phyloP scores from a whole-genome alignment of 2,888 invertebrate genomes.

The Pheosia tremula region DNA sequence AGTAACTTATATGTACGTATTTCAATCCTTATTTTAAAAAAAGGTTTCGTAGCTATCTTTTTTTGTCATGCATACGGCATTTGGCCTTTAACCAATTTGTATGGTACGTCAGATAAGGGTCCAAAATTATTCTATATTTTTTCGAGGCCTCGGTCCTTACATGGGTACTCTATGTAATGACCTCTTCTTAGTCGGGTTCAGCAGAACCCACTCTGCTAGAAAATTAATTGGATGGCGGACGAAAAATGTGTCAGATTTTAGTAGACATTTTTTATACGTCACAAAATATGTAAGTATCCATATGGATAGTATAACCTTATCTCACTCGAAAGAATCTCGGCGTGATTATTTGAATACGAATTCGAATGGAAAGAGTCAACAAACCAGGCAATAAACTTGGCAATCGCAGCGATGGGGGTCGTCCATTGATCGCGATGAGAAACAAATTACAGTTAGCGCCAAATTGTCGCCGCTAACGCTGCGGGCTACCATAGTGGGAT shows the following conservation, averaged over 20 bases:
- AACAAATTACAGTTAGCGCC: slow-evolving; percentile 44
- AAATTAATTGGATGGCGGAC: not conserved
- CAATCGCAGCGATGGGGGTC: slow-evolving; percentile 31
- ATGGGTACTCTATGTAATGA: not conserved
- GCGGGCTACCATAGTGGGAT: not conserved
- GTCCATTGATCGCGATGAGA: slow-evolving; percentile 38
- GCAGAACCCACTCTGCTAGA: not conserved
- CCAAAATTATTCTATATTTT: not conserved
- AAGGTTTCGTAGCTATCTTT: not conserved
- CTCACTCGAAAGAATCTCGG: not conserved
- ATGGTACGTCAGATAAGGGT: slow-evolving; percentile 3
- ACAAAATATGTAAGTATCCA: too few species aligned
- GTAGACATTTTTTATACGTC: too few species aligned
- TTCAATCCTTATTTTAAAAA: not conserved
- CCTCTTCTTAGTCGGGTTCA: not conserved
- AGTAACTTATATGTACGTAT: too few species aligned
- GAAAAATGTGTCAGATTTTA: not conserved
- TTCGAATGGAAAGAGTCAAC: slow-evolving; percentile 19
- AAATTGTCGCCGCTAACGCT: slow-evolving; percentile 39
- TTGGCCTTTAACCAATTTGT: slow-evolving; percentile 1
- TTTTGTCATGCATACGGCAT: not conserved
- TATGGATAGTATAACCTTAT: not conserved
- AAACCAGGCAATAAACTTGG: slow-evolving; percentile 33
- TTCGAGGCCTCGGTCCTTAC: not conserved
- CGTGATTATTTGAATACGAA: not conserved